These are phyloP conservation scores for Plectropomus leopardus DNA, from an alignment of 2,113 vertebrate species.

Conservation along the genomic window DNA sequence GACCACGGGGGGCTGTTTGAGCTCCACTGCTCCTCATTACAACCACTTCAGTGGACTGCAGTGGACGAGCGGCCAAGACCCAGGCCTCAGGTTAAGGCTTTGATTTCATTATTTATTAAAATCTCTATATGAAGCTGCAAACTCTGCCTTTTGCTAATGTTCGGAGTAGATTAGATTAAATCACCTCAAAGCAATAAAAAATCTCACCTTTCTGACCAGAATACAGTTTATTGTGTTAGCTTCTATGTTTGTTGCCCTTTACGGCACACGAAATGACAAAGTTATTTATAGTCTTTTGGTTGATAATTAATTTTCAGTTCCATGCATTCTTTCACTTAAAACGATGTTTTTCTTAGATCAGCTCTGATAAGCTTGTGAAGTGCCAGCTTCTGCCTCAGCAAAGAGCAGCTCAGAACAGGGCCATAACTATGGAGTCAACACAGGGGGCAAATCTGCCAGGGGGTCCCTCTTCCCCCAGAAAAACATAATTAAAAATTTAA, in stretches of 20 bases:
- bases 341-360: background rate
- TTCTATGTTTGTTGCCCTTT: background rate
- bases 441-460: too few relatives aligned
- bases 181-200: background rate
- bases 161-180: background rate
- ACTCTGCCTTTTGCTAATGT: too few relatives aligned
- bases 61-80: conserved; percentile 9
- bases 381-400: background rate
- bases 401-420: too few relatives aligned
- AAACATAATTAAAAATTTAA: too few relatives aligned
- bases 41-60: conserved; percentile 54
- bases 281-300: background rate
- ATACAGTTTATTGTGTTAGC: background rate
- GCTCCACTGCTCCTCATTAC: conserved; percentile 79
- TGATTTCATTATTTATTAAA: background rate
- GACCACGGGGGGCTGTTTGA: conserved; percentile 73
- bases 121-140: background rate
- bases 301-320: background rate
- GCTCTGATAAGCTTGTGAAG: background rate
- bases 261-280: background rate
- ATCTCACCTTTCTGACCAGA: background rate
- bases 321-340: background rate
- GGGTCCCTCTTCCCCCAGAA: too few relatives aligned
- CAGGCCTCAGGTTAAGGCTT: background rate
- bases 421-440: too few relatives aligned